These are phyloP conservation scores for Onychomys leucogaster DNA, from an alignment of 2,797 vertebrate genomes.

Conservation along the genomic window DNA sequence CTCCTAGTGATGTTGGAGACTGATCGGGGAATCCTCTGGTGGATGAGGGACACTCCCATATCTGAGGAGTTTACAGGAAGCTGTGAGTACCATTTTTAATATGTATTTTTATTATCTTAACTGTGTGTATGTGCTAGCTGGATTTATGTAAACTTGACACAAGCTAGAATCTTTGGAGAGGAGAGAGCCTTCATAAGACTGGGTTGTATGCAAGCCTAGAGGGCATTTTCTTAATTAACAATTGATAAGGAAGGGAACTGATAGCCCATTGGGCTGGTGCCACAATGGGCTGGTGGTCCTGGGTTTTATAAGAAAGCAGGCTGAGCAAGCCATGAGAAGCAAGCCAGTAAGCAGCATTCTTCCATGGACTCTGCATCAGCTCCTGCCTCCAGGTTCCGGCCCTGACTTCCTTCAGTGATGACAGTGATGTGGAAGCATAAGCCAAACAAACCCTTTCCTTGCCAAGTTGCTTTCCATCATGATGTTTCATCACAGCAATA, in stretches of 20 bases:
- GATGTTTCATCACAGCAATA: not conserved
- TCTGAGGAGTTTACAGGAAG: not conserved
- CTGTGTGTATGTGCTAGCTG: not conserved
- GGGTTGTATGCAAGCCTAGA: not conserved
- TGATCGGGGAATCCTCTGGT: rapidly evolving
- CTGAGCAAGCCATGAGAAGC: not conserved
- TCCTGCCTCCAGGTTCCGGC: not conserved
- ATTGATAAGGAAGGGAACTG: not conserved
- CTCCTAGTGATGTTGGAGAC: not conserved
- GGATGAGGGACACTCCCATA: not conserved
- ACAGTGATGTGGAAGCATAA: not conserved
- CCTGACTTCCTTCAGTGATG: not conserved
- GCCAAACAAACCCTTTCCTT: not conserved
- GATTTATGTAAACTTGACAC: not conserved
- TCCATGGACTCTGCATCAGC: not conserved
- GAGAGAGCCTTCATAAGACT: not conserved
- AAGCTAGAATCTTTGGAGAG: not conserved
- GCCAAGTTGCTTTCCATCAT: not conserved
- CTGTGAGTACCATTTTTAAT: not conserved
- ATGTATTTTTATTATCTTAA: not conserved
- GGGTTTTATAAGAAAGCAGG: not conserved
- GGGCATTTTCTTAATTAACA: not conserved
- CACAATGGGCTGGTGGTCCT: not conserved
- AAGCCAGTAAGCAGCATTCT: not conserved
- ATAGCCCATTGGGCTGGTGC: not conserved